Evolutionary conservation across 2,888 invertebrate species (phyloP), one percentile per base, ranked within the genome.

Genomic region (Pristionchus japonicus): DNA sequence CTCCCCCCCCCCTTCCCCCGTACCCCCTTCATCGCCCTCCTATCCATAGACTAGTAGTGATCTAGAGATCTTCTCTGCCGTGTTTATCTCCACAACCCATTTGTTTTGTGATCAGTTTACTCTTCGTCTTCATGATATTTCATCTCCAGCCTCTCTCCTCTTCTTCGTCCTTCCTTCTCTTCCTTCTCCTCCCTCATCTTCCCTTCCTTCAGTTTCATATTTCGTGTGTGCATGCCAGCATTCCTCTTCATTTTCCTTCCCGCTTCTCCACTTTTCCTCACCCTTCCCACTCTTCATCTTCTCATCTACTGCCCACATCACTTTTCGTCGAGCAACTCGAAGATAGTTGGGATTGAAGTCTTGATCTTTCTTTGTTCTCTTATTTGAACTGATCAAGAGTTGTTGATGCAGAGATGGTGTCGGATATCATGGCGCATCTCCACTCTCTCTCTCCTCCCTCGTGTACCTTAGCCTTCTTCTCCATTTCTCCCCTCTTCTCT

Each of bases 171-270:
- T 49, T 23, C 52, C 83, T 31, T 1, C 27, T 17, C 31, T 27
- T 31, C 47, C 20, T 34, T 43, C 57, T 37, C 17, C n/a, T 37
- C 83, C 83, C 57, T 57, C 83, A n/a, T 57, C 57, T 37, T 31
- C 57, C n/a, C 34, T 83, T 49, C 57, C 83, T 83, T 83, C 57
- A 34, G 34, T 83, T 37, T 83, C 57, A 34, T 83, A 40, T 43
- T 57, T 57, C 57, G 34, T 57, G 37, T 57, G 57, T 34, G 57
- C 57, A 34, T 83, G 34, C 83, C 11, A 27, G 34, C 43, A 34
- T 83, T 57, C 83, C 57, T 83, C 83, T 83, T 57, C 83, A 52
- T 80, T 49, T 49, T 83, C 57, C 57, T 83, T 37, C 27, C 57
- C 57, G 17, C 31, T 34, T 37, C 83, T 43, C 37, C 83, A 34